A percentile compares a stretch with the other conserved stretches of the same genome.
These are phyloP conservation scores for Melieria crassipennis DNA, from an alignment of 2,888 invertebrate species.

Conservation along the genomic window DNA sequence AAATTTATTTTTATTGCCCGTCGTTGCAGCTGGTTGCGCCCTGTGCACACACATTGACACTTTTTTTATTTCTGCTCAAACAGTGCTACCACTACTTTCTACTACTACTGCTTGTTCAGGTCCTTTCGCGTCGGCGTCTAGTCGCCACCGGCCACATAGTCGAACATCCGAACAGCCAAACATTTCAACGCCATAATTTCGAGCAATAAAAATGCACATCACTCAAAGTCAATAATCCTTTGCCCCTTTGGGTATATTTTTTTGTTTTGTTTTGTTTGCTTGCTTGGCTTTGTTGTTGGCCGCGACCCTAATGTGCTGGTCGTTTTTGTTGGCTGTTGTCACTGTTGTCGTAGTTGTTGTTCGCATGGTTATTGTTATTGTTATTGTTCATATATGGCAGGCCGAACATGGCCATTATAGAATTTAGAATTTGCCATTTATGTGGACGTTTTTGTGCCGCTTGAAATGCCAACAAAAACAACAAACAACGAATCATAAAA, in stretches of 20 bases:
- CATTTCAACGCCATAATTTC: conserved; percentile 33
- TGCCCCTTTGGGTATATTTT: background rate
- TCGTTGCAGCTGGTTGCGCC: conserved; percentile 27
- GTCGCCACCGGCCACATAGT: no score
- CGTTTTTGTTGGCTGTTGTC: background rate
- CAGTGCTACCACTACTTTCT: conserved; percentile 1
- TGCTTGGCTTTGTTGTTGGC: no score
- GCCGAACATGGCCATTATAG: no score
- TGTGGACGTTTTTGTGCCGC: background rate
- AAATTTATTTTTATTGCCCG: conserved; percentile 42
- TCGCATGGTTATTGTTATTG: background rate
- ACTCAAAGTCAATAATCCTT: conserved; percentile 40
- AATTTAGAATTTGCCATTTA: no score
- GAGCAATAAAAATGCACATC: conserved; percentile 38
- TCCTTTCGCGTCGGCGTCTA: no score
- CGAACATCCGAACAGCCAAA: background rate
- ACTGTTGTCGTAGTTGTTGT: background rate
- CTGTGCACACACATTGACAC: background rate
- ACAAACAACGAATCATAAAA: conserved; percentile 15
- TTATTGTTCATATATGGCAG: background rate
- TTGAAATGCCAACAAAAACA: conserved; percentile 15
- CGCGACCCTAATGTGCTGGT: no score
- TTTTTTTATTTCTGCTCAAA: conserved; percentile 8
- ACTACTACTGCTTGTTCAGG: no score
- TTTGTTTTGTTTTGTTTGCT: no score